Conservation (phyloP, 1,140 invertebrate genomes). For the Xylocopa sonorina region DNA sequence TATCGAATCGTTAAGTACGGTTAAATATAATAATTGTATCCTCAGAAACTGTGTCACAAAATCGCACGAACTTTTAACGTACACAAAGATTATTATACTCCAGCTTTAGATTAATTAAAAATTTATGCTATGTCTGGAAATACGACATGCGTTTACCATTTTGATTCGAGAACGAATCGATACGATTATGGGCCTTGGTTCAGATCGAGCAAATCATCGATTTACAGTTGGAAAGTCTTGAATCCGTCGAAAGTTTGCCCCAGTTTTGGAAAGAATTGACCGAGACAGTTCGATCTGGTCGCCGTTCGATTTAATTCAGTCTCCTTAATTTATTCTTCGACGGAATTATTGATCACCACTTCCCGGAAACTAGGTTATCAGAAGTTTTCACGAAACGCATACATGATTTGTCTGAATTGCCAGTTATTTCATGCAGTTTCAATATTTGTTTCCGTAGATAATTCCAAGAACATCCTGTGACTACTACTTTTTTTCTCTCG, state of each 20-base stretch:
- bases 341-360: background rate
- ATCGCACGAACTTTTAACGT: too few relatives aligned
- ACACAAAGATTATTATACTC: too few relatives aligned
- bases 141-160: background rate
- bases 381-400: background rate
- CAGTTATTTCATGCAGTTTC: background rate
- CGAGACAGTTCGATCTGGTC: background rate
- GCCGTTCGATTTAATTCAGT: background rate
- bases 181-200: slow-evolving; percentile 6
- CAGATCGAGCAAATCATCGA: slow-evolving; percentile 3
- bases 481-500: background rate
- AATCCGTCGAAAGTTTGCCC: background rate
- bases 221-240: background rate
- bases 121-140: background rate
- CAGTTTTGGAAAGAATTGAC: background rate
- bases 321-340: background rate
- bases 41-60: too few relatives aligned
- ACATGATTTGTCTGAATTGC: background rate
- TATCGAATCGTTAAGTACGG: too few relatives aligned
- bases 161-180: background rate
- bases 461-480: background rate
- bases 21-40: too few relatives aligned
- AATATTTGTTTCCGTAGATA: background rate
- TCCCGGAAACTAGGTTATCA: background rate
- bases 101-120: too few relatives aligned